Conservation (phyloP, 1,140 invertebrate genomes). For the Stegodyphus mimosarum region DNA sequence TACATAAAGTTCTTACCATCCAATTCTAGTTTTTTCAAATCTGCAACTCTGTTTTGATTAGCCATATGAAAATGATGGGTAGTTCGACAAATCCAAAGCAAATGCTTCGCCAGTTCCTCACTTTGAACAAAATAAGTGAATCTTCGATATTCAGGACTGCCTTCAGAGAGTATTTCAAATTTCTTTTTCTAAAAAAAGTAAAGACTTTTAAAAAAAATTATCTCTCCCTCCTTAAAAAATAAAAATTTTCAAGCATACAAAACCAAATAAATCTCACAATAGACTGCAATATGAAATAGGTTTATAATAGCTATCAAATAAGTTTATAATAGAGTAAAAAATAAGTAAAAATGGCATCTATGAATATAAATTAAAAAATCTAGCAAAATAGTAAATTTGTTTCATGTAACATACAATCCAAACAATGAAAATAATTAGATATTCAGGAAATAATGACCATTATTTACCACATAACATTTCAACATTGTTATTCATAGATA, state of each 20-base stretch:
- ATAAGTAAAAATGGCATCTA: too few relatives aligned
- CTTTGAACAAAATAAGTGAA: constrained; percentile 88
- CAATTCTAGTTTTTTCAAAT: constrained; percentile 80
- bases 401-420: too few relatives aligned
- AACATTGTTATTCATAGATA: too few relatives aligned
- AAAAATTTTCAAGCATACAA: too few relatives aligned
- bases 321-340: too few relatives aligned
- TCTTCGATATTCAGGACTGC: constrained; percentile 75
- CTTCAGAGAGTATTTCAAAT: constrained; percentile 91
- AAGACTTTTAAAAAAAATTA: not conserved
- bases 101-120: constrained; percentile 91
- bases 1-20: constrained; percentile 72
- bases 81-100: constrained; percentile 87
- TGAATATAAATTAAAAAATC: too few relatives aligned
- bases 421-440: too few relatives aligned
- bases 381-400: too few relatives aligned
- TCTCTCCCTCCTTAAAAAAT: not conserved
- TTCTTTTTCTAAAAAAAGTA: constrained; percentile 81
- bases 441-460: too few relatives aligned
- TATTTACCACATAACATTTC: too few relatives aligned
- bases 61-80: constrained; percentile 96
- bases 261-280: not conserved
- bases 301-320: too few relatives aligned
- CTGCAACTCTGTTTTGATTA: constrained; percentile 83
- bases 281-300: not conserved